Evolutionary conservation across 2,113 vertebrate genomes (phyloP).

Genomic region (Hymenochirus boettgeri): DNA sequence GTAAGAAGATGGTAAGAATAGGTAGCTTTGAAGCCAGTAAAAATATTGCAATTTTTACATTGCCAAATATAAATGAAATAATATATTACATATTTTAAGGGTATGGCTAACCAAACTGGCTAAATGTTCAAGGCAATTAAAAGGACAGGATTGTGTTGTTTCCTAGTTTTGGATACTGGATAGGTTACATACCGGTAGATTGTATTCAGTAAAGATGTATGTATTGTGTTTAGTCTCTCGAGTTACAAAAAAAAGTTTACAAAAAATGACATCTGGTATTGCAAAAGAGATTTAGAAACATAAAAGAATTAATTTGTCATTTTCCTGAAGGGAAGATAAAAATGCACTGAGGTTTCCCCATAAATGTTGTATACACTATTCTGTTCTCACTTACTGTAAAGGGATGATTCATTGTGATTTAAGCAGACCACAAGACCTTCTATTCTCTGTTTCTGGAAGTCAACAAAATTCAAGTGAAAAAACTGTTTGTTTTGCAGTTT

Average conservation of each 20-base stretch:
- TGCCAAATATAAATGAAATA: no score
- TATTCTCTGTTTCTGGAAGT: conserved; percentile 7
- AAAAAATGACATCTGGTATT: conserved; percentile 5
- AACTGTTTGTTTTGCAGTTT: not conserved
- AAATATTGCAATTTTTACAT: no score
- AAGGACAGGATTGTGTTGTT: no score
- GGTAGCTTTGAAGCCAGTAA: not conserved
- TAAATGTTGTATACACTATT: not conserved
- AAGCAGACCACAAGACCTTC: conserved; percentile 15
- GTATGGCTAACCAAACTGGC: no score
- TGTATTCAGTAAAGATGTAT: no score
- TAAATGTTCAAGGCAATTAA: no score
- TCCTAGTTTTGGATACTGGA: no score
- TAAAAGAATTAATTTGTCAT: no score
- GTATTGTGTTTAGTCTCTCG: not conserved
- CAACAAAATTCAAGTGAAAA: not conserved
- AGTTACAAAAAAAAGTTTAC: no score
- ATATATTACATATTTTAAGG: no score
- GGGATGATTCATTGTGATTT: conserved; percentile 28
- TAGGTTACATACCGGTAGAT: no score
- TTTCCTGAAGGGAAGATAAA: no score
- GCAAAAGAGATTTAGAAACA: not conserved
- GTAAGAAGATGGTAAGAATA: conserved; percentile 19
- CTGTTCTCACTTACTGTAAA: conserved; percentile 32
- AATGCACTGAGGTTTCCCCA: not conserved